Evolutionary conservation across 2,888 invertebrate genomes (phyloP), one percentile per base, ranked within the genome.

Genomic region (Chloroclystis v-ata): DNA sequence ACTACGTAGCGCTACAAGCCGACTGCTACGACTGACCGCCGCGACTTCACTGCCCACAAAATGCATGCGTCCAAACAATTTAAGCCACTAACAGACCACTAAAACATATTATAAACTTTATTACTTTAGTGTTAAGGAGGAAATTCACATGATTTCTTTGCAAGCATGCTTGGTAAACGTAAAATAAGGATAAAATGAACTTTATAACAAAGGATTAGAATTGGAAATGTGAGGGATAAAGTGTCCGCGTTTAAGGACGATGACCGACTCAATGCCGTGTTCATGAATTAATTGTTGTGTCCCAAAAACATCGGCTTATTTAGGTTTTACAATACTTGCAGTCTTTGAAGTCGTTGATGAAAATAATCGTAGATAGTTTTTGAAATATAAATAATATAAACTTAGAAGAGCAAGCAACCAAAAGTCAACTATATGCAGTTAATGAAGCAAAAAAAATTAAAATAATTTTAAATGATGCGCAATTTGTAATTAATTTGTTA

Each of bases 251-350:
- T 59, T 49, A 33, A 72, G 75, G 75, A 54, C 78, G 71, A 72
- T 78, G 78, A 78, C 78, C 78, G 75, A 52, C 49, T 49, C 50
- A 41, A 48, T 53, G 52, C 51, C 52, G 54, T 43, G 46, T 35
- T 37, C 24, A 9, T 43, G 39, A 38, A 42, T 43, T 45, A 39
- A 49, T 46, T 47, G 42, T 43, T 38, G 14, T 47, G 37, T 24
- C 11, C 43, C 20, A 37, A 30, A 40, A 43, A 43, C n/a, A n/a
- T n/a, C n/a, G n/a, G 28, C 26, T 8, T 6, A 2, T 11, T 10
- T 20, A 4, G n/a, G 7, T 20, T 20, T 20, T 20, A 10, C 2
- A 11, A 7, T 35, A 28, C 35, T 40, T 33, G 9, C 16, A 16
- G n/a, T n/a, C 6, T 16, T 33, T 1, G 1, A 33, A 33, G 10